These are phyloP conservation scores for Enoplosus armatus DNA, from an alignment of 2,797 vertebrate genomes.

Conservation along the genomic window DNA sequence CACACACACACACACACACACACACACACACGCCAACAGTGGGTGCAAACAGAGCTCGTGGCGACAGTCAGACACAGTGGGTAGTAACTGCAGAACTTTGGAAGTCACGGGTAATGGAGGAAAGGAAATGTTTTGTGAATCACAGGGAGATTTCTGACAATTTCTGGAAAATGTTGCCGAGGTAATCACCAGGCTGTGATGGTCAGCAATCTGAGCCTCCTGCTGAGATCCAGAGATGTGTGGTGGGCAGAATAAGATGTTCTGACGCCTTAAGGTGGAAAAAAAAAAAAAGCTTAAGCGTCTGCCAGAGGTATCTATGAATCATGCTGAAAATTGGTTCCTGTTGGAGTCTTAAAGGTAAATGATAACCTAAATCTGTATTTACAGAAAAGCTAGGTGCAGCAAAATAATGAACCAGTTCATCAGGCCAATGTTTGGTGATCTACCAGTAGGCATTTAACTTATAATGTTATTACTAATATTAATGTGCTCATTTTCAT, in stretches of 20 bases:
- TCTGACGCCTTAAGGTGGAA: slow-evolving; percentile 46
- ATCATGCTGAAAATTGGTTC: slow-evolving; percentile 65
- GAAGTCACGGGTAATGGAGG: slow-evolving; percentile 66
- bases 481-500: slow-evolving; percentile 10
- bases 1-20: not conserved
- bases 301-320: slow-evolving; percentile 53
- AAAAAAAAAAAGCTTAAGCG: slow-evolving; percentile 31
- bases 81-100: slow-evolving; percentile 64
- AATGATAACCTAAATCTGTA: slow-evolving; percentile 52
- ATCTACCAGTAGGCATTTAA: slow-evolving; percentile 9
- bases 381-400: slow-evolving; percentile 40
- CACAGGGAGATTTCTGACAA: slow-evolving; percentile 61
- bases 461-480: not conserved
- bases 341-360: slow-evolving; percentile 54
- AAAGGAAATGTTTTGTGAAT: slow-evolving; percentile 66
- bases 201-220: slow-evolving; percentile 75
- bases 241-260: slow-evolving; percentile 58
- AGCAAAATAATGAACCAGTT: slow-evolving; percentile 44
- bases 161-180: slow-evolving; percentile 67
- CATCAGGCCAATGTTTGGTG: slow-evolving; percentile 33
- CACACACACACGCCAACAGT: not conserved
- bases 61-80: slow-evolving; percentile 44
- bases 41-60: slow-evolving; percentile 25
- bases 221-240: slow-evolving; percentile 67
- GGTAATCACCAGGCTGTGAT: slow-evolving; percentile 72